phyloP scores from a whole-genome alignment of 2,113 vertebrate genomes.

The Psittacula cyanocephala region DNA sequence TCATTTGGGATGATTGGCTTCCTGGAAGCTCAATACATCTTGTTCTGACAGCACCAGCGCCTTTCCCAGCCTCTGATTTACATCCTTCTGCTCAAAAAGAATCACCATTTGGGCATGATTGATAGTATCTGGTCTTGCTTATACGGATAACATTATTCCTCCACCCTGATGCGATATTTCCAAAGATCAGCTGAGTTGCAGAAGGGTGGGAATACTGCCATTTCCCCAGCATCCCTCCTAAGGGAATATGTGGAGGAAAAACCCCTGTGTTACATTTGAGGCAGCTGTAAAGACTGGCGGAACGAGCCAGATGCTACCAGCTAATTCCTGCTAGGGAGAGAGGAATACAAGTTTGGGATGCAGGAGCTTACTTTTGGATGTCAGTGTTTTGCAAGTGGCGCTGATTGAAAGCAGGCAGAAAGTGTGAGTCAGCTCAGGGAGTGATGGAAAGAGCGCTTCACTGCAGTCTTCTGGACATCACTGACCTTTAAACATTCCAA shows the following conservation, averaged over 20 bases:
- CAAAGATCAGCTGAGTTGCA: not conserved
- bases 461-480: not conserved
- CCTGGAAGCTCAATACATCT: not conserved
- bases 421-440: not conserved
- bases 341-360: rapidly evolving
- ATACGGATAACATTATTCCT: not conserved
- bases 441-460: not conserved
- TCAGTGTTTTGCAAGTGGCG: rapidly evolving
- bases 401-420: not conserved
- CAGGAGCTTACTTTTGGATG: not conserved
- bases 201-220: not conserved
- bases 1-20: not conserved
- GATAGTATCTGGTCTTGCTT: not conserved
- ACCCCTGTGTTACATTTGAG: rapidly evolving
- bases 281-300: not conserved
- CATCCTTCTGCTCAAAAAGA: not conserved
- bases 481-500: not conserved
- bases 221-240: not conserved
- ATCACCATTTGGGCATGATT: not conserved
- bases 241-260: not conserved
- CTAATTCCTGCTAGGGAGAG: not conserved
- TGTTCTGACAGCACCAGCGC: not conserved
- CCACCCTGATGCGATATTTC: not conserved
- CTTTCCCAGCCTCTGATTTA: not conserved
- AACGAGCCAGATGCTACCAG: not conserved